Percentiles rank a stretch among this genome's conserved stretches.
Evolutionary conservation across 2,113 vertebrate species (phyloP).

Genomic region (Phoenicopterus ruber): DNA sequence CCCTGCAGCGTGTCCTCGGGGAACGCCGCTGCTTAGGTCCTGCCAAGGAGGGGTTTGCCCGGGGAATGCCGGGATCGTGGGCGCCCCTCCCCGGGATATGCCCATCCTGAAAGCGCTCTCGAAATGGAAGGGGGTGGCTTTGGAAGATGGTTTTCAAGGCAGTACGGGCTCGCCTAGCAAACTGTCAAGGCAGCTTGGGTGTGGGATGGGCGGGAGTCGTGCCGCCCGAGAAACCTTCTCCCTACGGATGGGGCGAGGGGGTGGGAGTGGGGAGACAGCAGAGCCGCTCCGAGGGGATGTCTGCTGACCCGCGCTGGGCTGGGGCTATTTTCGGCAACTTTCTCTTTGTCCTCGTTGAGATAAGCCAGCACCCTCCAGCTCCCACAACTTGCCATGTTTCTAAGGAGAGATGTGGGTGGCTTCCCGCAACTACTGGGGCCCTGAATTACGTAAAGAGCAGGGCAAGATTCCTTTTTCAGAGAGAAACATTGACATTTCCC

Average conservation of each 20-base stretch:
- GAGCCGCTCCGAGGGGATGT: rapidly evolving
- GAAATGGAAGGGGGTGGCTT: not conserved
- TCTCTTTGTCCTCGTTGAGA: not conserved
- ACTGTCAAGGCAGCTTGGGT: rapidly evolving
- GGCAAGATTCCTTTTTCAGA: not conserved
- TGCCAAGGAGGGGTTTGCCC: not conserved
- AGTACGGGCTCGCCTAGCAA: not conserved
- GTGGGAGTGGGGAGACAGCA: not conserved
- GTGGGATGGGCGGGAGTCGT: not conserved
- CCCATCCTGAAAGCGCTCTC: rapidly evolving
- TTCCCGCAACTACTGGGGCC: not conserved
- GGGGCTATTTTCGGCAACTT: not conserved
- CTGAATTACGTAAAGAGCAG: not conserved
- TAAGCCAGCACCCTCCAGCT: not conserved
- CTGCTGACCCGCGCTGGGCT: not conserved
- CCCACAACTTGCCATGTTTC: not conserved
- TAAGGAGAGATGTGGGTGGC: slow-evolving; percentile 37
- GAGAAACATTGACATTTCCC: not conserved
- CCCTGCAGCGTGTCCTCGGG: not conserved
- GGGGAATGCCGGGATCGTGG: not conserved
- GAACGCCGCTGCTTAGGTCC: not conserved
- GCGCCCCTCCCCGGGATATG: not conserved
- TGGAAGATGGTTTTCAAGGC: not conserved
- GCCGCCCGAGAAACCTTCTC: not conserved
- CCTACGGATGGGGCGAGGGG: rapidly evolving